These are phyloP conservation scores for Anarhynchus alexandrinus DNA, from an alignment of 2,113 vertebrate genomes.

Conservation along the genomic window DNA sequence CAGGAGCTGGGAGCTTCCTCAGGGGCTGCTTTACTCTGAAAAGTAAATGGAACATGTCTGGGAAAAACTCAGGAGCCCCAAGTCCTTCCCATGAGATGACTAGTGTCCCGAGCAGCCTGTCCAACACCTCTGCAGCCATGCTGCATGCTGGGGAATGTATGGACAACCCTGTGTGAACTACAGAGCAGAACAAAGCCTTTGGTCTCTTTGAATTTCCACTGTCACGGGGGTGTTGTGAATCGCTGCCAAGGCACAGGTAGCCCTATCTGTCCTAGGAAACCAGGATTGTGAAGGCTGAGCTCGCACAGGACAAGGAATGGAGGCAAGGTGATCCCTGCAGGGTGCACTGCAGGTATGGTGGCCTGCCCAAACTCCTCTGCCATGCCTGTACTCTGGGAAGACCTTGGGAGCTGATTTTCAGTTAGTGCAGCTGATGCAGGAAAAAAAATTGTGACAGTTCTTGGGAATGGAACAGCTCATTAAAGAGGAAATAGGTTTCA, in stretches of 20 bases:
- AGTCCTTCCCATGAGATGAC: not conserved
- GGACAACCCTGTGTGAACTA: not conserved
- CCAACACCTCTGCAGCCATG: not conserved
- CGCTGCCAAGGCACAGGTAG: not conserved
- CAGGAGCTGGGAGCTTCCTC: not conserved
- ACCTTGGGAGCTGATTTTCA: not conserved
- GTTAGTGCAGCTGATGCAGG: not conserved
- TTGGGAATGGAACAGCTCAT: not conserved
- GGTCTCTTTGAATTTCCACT: not conserved
- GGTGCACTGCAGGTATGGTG: not conserved
- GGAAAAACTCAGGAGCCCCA: not conserved
- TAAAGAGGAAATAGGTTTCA: not conserved
- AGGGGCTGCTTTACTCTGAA: not conserved
- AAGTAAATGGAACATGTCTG: not conserved
- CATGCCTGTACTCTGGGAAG: accelerated
- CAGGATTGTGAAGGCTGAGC: not conserved
- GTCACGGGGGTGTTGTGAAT: accelerated
- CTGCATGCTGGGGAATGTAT: not conserved
- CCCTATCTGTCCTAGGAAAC: not conserved
- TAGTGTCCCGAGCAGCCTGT: not conserved
- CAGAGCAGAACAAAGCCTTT: not conserved
- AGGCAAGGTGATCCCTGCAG: not conserved
- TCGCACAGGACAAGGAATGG: not conserved
- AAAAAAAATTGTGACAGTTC: not conserved
- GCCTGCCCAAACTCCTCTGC: not conserved